Conservation (phyloP, 2,113 vertebrate species). For the Penelope pileata region DNA sequence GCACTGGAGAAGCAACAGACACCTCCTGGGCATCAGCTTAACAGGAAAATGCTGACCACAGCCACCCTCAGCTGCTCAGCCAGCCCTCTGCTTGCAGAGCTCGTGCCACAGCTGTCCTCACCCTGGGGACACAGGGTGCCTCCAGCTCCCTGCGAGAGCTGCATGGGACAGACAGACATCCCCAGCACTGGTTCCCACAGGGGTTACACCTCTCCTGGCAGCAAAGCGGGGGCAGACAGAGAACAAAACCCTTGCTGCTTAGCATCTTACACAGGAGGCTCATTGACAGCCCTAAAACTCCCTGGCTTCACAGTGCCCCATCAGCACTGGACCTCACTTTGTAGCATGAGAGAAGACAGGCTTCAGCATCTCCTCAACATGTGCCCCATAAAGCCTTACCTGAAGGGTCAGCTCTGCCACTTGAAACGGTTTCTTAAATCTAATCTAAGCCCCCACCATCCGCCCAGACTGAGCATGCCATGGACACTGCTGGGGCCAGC, state of each 20-base stretch:
- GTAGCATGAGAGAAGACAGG: neutral
- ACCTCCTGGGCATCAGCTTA: accelerated
- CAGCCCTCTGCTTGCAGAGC: neutral
- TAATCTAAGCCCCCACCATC: conserved; percentile 8
- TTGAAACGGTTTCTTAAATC: conserved; percentile 41
- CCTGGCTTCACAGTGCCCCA: accelerated
- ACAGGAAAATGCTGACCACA: neutral
- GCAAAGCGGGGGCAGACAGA: neutral
- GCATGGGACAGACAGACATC: neutral
- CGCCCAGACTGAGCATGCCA: neutral
- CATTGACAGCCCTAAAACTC: neutral
- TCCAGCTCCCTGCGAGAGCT: neutral
- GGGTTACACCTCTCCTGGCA: accelerated
- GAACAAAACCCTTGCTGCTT: neutral
- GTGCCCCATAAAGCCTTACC: neutral
- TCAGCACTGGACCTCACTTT: neutral
- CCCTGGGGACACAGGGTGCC: accelerated
- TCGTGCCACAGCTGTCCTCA: neutral
- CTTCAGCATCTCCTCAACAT: neutral
- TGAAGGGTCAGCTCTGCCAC: neutral
- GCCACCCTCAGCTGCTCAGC: accelerated
- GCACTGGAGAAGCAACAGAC: neutral
- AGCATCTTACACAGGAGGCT: neutral
- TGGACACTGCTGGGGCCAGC: neutral
- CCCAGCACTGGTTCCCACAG: accelerated